phyloP scores from a whole-genome alignment of 2,113 vertebrate species.

The Oreochromis aureus region DNA sequence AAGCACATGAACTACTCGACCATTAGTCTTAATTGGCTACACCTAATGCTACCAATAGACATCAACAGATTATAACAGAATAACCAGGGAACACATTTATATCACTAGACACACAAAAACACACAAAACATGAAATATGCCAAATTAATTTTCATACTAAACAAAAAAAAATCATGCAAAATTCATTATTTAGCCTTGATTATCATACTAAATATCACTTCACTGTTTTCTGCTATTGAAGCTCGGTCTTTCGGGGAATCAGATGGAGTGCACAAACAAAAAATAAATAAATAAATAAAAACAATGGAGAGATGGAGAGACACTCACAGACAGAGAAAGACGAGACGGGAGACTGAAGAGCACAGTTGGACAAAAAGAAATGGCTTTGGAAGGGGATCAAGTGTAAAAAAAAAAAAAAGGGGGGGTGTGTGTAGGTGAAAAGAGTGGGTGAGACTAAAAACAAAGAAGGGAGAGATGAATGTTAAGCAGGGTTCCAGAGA shows the following conservation, averaged over 20 bases:
- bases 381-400: conserved; percentile 42
- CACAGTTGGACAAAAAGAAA: conserved; percentile 39
- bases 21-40: conserved; percentile 49
- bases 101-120: conserved; percentile 8
- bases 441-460: conserved; percentile 8
- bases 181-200: conserved; percentile 44
- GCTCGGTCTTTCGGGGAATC: background rate
- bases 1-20: conserved; percentile 21
- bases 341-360: conserved; percentile 2
- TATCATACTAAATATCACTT: conserved; percentile 41
- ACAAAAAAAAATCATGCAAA: background rate
- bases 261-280: background rate
- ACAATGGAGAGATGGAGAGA: background rate
- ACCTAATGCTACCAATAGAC: conserved; percentile 41
- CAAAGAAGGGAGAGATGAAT: conserved; percentile 43
- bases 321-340: background rate
- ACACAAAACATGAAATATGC: conserved; percentile 18
- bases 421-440: background rate
- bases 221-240: background rate
- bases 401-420: background rate
- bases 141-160: conserved; percentile 44
- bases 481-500: background rate
- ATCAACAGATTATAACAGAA: conserved; percentile 36
- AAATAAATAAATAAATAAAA: background rate
- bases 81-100: conserved; percentile 39